Evolutionary conservation across 2,113 vertebrate genomes (phyloP).

Genomic region (Addax nasomaculatus): DNA sequence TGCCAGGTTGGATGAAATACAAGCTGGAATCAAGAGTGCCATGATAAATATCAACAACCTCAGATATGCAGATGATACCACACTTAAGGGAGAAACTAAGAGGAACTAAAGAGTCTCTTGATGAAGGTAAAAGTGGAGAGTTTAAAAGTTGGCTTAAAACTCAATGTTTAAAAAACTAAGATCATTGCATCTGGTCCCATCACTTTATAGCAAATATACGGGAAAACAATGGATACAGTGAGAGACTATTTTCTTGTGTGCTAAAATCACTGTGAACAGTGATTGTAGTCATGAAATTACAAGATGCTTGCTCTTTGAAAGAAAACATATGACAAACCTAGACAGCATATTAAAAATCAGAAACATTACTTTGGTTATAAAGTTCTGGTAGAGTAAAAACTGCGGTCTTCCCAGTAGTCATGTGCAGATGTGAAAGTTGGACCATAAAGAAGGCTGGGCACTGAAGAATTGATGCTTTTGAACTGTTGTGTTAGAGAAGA

Average conservation of each 20-base stretch:
- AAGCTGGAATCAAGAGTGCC: background rate
- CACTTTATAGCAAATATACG: background rate
- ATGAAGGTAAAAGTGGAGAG: background rate
- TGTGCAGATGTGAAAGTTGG: background rate
- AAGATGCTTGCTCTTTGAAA: background rate
- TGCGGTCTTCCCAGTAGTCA: background rate
- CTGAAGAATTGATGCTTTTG: background rate
- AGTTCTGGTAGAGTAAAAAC: background rate
- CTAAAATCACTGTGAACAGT: background rate
- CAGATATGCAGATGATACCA: background rate
- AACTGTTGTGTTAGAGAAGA: background rate
- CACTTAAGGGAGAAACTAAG: background rate
- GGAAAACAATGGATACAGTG: background rate
- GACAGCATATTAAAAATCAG: background rate
- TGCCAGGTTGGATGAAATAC: background rate
- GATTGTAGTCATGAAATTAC: background rate
- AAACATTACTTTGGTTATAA: background rate
- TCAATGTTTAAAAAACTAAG: background rate
- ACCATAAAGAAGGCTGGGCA: background rate
- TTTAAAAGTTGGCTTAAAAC: background rate
- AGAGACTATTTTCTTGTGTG: background rate
- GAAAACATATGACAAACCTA: background rate
- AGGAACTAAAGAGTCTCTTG: background rate
- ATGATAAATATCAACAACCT: background rate
- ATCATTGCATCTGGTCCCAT: background rate